These are phyloP conservation scores for Champsocephalus gunnari DNA, from an alignment of 2,797 vertebrate species.

Conservation along the genomic window DNA sequence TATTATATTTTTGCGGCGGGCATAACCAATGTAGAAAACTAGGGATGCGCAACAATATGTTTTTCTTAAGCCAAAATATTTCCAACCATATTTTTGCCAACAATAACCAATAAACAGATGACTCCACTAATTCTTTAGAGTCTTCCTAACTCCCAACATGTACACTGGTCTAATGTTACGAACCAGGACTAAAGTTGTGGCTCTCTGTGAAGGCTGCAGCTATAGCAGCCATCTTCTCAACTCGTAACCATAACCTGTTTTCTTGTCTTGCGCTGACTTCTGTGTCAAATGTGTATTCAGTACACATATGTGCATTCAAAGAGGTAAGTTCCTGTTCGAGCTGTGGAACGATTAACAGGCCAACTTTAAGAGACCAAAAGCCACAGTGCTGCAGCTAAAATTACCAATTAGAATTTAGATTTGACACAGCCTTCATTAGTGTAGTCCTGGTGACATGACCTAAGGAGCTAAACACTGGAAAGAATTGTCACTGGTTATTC, in stretches of 20 bases:
- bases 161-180: background rate
- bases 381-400: too few species aligned
- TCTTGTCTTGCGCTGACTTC: too few species aligned
- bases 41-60: constrained; percentile 11
- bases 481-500: too few species aligned
- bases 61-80: constrained; percentile 23
- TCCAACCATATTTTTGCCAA: background rate
- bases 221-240: background rate
- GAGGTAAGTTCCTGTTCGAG: too few species aligned
- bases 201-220: background rate
- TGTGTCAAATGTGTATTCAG: background rate
- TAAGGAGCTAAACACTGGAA: too few species aligned
- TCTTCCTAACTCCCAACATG: background rate
- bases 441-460: too few species aligned
- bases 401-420: too few species aligned
- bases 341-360: too few species aligned
- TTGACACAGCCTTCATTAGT: too few species aligned
- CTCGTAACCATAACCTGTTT: too few species aligned
- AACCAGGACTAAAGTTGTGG: background rate
- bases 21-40: constrained; percentile 59
- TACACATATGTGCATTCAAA: background rate
- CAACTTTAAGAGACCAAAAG: too few species aligned
- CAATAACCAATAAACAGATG: constrained; percentile 10
- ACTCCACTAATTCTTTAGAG: background rate
- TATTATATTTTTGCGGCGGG: constrained; percentile 8